A percentile compares a stretch with the other conserved stretches of the same genome.
Conservation (phyloP, 2,888 invertebrate genomes). For the Elysia crispata region DNA sequence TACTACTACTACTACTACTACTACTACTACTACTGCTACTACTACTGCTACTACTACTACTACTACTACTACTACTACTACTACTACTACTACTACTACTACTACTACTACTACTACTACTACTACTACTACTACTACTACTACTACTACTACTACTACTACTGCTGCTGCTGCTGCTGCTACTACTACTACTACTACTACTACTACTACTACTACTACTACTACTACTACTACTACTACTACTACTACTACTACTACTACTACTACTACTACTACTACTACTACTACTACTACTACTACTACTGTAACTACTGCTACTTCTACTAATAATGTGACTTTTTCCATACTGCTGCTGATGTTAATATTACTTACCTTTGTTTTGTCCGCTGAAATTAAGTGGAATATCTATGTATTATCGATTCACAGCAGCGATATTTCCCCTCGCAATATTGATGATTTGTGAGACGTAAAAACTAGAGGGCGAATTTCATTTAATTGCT, state of each 20-base stretch:
- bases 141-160: slow-evolving; percentile 25
- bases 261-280: slow-evolving; percentile 9
- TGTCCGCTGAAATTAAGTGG: too few relatives aligned
- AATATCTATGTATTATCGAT: too few relatives aligned
- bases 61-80: slow-evolving; percentile 28
- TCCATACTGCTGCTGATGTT: too few relatives aligned
- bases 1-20: slow-evolving; percentile 9
- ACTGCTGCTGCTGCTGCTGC: slow-evolving; percentile 14
- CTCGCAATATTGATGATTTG: too few relatives aligned
- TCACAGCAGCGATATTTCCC: too few relatives aligned
- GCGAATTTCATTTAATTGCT: neutral
- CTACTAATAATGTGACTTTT: neutral
- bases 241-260: slow-evolving; percentile 9
- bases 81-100: slow-evolving; percentile 25
- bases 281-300: too few relatives aligned
- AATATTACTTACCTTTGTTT: too few relatives aligned
- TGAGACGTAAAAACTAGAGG: too few relatives aligned
- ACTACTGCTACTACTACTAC: slow-evolving; percentile 22
- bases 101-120: slow-evolving; percentile 26
- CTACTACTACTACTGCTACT: slow-evolving; percentile 9
- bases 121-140: slow-evolving; percentile 28
- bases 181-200: slow-evolving; percentile 18
- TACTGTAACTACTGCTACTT: too few relatives aligned
- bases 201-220: slow-evolving; percentile 9
- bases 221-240: slow-evolving; percentile 9